These are phyloP conservation scores for Pontoporia blainvillei DNA, from an alignment of 2,113 vertebrate genomes.

Conservation along the genomic window DNA sequence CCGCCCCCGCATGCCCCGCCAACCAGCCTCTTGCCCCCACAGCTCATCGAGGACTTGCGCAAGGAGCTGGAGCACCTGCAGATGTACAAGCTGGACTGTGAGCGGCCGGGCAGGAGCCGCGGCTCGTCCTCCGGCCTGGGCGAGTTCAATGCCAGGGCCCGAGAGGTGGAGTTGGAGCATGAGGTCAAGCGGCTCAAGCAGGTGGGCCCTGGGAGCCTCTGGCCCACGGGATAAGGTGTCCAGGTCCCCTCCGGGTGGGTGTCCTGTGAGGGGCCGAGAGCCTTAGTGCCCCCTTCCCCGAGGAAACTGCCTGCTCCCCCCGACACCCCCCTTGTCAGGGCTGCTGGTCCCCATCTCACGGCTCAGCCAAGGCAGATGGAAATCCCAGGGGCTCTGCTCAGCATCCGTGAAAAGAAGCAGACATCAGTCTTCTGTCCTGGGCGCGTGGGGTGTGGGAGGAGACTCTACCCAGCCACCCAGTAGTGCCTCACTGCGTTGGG, in stretches of 20 bases:
- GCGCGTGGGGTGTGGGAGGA: not conserved
- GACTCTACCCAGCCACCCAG: not conserved
- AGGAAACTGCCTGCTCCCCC: not conserved
- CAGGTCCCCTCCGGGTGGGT: accelerated
- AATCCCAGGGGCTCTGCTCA: not conserved
- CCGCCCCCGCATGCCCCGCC: accelerated
- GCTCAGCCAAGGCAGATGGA: not conserved
- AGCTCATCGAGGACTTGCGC: conserved; percentile 96
- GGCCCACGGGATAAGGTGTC: accelerated
- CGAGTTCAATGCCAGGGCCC: conserved; percentile 89
- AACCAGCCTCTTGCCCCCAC: not conserved
- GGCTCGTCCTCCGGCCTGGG: conserved; percentile 85
- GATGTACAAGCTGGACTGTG: conserved; percentile 93
- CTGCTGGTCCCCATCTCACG: not conserved
- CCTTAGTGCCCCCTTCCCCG: accelerated
- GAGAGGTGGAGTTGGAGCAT: conserved; percentile 95
- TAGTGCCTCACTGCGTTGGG: not conserved
- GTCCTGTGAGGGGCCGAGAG: not conserved
- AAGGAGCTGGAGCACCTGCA: conserved; percentile 96
- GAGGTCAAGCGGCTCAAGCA: conserved; percentile 96
- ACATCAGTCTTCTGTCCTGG: not conserved
- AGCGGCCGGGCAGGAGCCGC: conserved; percentile 87
- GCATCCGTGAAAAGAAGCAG: not conserved
- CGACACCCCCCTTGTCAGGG: not conserved
- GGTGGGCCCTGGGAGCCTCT: conserved; percentile 76